Conservation (phyloP, 2,113 vertebrate species). For the Platichthys stellatus region DNA sequence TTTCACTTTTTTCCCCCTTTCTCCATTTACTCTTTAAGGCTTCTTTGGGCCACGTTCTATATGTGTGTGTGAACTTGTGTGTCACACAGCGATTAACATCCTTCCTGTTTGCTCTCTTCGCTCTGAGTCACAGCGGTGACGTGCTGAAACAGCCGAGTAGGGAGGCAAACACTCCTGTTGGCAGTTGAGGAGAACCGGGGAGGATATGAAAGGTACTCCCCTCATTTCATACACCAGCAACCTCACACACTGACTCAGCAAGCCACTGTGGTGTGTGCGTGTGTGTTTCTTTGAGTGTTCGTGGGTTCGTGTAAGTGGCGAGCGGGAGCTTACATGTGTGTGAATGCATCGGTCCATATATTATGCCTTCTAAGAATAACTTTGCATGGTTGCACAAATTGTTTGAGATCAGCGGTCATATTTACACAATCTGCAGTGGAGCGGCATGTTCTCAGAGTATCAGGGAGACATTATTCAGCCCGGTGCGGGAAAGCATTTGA, state of each 20-base stretch:
- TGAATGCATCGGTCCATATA: constrained; percentile 16
- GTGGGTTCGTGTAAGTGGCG: constrained; percentile 15
- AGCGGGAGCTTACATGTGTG: constrained; percentile 19
- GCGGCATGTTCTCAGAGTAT: constrained; percentile 50
- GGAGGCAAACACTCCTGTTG: constrained; percentile 62
- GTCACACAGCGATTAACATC: constrained; percentile 65
- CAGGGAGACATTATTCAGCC: constrained; percentile 47
- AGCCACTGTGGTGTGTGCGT: constrained; percentile 40
- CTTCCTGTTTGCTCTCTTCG: constrained; percentile 79
- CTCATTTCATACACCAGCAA: constrained; percentile 78
- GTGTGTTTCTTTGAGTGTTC: constrained; percentile 14
- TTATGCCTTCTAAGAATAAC: constrained; percentile 49
- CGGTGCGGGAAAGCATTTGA: constrained; percentile 54
- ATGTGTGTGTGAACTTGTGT: constrained; percentile 30
- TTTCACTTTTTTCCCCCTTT: constrained; percentile 20
- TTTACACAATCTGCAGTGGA: constrained; percentile 51
- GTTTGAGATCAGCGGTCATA: constrained; percentile 62
- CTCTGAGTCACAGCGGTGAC: constrained; percentile 73
- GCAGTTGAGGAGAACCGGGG: constrained; percentile 59
- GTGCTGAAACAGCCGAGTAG: constrained; percentile 46
- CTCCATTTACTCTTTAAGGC: constrained; percentile 22
- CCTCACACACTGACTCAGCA: constrained; percentile 78
- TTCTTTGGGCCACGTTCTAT: constrained; percentile 43
- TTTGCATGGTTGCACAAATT: constrained; percentile 51
- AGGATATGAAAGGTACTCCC: constrained; percentile 80